Evolutionary conservation across 1,140 invertebrate species (phyloP).

Genomic region (Ceratitis capitata): DNA sequence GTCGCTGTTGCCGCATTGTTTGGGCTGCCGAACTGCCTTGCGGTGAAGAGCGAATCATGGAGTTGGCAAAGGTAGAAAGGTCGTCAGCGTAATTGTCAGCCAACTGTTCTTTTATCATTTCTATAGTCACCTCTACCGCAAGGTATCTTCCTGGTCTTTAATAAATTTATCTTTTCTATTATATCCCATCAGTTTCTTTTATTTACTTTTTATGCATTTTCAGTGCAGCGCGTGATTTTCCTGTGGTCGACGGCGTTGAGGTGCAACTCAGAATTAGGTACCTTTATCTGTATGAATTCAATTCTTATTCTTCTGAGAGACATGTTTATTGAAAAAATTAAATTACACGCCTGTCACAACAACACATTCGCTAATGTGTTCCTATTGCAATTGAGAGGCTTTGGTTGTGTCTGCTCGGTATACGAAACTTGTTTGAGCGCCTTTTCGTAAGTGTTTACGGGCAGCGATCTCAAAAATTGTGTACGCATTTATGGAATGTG

Average conservation of each 20-base stretch:
- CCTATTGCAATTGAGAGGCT: not conserved
- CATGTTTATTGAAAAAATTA: slow-evolving; percentile 37
- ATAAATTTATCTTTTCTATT: slow-evolving; percentile 6
- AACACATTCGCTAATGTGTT: not conserved
- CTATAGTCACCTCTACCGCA: not conserved
- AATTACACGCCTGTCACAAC: slow-evolving; percentile 43
- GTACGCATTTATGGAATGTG: not conserved
- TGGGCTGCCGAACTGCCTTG: not conserved
- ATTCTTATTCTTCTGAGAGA: not conserved
- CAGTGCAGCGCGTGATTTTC: not conserved
- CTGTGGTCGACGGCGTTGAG: slow-evolving; percentile 15
- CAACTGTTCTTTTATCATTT: slow-evolving; percentile 10
- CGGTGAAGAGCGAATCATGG: not conserved
- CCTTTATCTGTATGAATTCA: not conserved
- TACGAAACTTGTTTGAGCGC: not conserved
- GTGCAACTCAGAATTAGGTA: not conserved
- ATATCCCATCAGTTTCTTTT: not conserved
- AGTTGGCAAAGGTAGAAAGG: slow-evolving; percentile 7
- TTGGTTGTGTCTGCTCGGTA: not conserved
- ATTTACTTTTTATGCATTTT: not conserved
- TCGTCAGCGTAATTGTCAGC: not conserved
- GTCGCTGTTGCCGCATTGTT: not conserved
- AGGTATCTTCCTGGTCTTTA: not conserved
- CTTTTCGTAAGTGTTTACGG: not conserved
- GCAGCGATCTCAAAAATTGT: not conserved